Evolutionary conservation across 2,888 invertebrate genomes (phyloP).

Genomic region (Aspidapion aeneum): DNA sequence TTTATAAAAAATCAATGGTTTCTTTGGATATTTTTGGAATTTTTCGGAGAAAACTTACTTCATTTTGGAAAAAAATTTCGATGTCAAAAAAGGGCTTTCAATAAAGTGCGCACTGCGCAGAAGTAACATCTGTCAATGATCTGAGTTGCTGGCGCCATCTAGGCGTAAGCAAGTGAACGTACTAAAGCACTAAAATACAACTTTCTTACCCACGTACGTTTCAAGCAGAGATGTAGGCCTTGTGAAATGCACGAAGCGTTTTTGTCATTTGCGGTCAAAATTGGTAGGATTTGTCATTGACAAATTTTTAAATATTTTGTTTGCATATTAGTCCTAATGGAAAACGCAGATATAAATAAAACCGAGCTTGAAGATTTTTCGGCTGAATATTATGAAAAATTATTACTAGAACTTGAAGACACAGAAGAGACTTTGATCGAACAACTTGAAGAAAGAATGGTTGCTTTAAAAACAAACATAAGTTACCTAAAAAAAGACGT

Average conservation of each 20-base stretch:
- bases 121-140: neutral
- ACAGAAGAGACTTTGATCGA: constrained; percentile 16
- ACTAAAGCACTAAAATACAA: too few relatives aligned
- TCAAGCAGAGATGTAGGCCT: too few relatives aligned
- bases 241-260: too few relatives aligned
- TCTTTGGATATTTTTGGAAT: constrained; percentile 25
- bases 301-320: too few relatives aligned
- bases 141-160: neutral
- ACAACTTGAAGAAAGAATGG: constrained; percentile 23
- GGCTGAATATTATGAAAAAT: constrained; percentile 9
- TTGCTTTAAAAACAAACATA: constrained; percentile 22
- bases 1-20: constrained; percentile 23
- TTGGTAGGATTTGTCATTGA: too few relatives aligned
- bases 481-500: constrained; percentile 25
- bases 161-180: neutral
- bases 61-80: constrained; percentile 33
- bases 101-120: neutral
- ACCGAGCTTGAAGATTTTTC: neutral
- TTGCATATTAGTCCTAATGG: too few relatives aligned
- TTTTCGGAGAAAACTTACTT: constrained; percentile 37
- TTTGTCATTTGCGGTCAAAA: too few relatives aligned
- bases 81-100: neutral
- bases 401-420: constrained; percentile 16
- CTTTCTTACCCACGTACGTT: too few relatives aligned
- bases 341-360: too few relatives aligned